Evolutionary conservation across 2,888 invertebrate genomes (phyloP), one percentile per base, ranked within the genome.

Genomic region (Strigamia crassipes): DNA sequence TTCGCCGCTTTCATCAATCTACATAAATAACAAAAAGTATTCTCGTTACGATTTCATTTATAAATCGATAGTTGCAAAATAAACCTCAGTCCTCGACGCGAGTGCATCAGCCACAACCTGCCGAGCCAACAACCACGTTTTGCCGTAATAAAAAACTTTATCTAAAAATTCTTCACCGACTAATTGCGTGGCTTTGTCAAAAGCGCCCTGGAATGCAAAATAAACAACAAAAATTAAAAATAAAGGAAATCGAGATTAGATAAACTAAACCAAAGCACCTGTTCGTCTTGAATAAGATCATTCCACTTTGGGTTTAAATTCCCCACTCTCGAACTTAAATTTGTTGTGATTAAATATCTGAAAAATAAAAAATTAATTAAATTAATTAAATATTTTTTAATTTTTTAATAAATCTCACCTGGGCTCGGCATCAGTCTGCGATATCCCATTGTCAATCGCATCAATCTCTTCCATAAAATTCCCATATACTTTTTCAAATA

Each of bases 401-500:
- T 21, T 27, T 42, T n/a, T 38, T 2, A 34, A 15, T 31, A 31
- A 78, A 34, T 78, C 23, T 9, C 84, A 87, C 88, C 86, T 86
- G 34, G 87, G 86, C 81, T 84, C 85, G 1, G 91, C 93, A 66
- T 92, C 91, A 83, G 91, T 92, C 90, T 94, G 93, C 0, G 93
- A 92, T 0, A 98, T 91, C n/a, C 99, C 99, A 89, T 99, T 99
- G 87, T 99, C 99, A 82, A 98, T 94, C 0, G 94, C 99, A 89
- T 99, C 99, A 83, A 99, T 91, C 90, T 98, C 97, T 89, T 94
- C 93, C 15, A 99, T 92, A 82, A 99, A 94, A 82, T 91, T 91
- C 84, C 94, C 92, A 87, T 99, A 99, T 0, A 99, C 90, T 84
- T 89, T 89, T 82, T 88, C 86, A 84, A 86, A 90, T 46, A 90